phyloP scores from a whole-genome alignment of 1,140 invertebrate species.

The Ceratina australensis region DNA sequence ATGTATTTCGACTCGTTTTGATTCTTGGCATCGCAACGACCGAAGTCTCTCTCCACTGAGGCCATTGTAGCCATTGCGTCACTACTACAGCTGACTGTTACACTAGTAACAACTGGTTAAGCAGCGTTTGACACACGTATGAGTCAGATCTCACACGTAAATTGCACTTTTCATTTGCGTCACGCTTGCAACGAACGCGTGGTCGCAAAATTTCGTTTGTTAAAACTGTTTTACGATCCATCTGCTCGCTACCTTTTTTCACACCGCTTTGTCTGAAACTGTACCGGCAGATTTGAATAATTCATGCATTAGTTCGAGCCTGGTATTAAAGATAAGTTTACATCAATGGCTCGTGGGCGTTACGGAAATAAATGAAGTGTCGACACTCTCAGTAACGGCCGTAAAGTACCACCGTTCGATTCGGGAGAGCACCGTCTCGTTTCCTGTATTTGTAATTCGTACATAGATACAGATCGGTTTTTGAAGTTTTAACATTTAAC shows the following conservation, averaged over 20 bases:
- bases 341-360: slow-evolving; percentile 25
- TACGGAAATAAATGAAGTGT: slow-evolving; percentile 37
- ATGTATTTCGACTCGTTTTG: slow-evolving; percentile 11
- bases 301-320: slow-evolving; percentile 13
- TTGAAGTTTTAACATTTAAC: not conserved
- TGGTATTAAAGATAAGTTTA: slow-evolving; percentile 3
- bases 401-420: slow-evolving; percentile 28
- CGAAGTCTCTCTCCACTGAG: too few species aligned
- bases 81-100: too few species aligned
- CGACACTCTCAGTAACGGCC: slow-evolving; percentile 7
- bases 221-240: not conserved
- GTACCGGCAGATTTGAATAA: slow-evolving; percentile 9
- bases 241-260: not conserved
- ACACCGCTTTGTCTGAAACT: not conserved
- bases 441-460: not conserved
- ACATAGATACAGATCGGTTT: not conserved
- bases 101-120: too few species aligned
- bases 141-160: too few species aligned
- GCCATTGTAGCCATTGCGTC: too few species aligned
- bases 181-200: too few species aligned
- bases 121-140: too few species aligned
- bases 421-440: not conserved
- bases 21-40: not conserved
- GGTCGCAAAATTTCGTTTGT: too few species aligned
- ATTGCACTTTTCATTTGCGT: too few species aligned